A percentile compares a stretch with the other conserved stretches of the same genome.
phyloP scores from a whole-genome alignment of 2,797 vertebrate genomes.

The Potorous gilbertii region DNA sequence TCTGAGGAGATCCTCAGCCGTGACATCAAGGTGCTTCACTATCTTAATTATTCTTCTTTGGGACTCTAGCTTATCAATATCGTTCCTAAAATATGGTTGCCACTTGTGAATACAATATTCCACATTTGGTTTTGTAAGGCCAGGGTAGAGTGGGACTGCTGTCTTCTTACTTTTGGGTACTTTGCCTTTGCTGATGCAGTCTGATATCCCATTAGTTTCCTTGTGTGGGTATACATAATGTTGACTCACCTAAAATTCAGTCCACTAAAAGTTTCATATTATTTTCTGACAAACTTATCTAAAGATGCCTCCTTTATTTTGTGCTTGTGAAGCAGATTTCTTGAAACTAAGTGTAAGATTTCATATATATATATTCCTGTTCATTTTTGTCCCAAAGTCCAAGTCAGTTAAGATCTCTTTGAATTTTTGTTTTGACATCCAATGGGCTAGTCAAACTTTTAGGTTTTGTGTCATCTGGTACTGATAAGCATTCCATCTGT shows the following conservation, averaged over 20 bases:
- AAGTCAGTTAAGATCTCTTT: neutral
- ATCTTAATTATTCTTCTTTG: neutral
- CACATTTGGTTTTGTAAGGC: neutral
- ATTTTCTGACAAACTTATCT: neutral
- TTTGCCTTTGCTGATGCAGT: neutral
- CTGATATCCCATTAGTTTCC: neutral
- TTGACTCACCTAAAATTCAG: neutral
- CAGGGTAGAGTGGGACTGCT: neutral
- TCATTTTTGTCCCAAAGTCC: neutral
- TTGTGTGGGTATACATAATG: neutral
- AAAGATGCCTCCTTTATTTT: neutral
- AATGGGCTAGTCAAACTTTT: neutral
- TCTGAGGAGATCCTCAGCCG: neutral
- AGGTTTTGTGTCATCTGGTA: neutral
- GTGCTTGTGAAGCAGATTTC: neutral
- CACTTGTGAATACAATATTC: neutral
- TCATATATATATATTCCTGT: neutral
- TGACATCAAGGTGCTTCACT: neutral
- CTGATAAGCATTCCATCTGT: neutral
- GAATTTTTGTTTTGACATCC: neutral
- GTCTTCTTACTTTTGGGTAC: neutral
- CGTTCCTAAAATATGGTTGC: neutral
- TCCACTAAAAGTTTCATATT: neutral
- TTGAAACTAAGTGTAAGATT: neutral
- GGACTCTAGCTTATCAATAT: neutral